A percentile compares a stretch with the other conserved stretches of the same genome.
These are phyloP conservation scores for Bujurquina vittata DNA, from an alignment of 2,113 vertebrate species.

Conservation along the genomic window DNA sequence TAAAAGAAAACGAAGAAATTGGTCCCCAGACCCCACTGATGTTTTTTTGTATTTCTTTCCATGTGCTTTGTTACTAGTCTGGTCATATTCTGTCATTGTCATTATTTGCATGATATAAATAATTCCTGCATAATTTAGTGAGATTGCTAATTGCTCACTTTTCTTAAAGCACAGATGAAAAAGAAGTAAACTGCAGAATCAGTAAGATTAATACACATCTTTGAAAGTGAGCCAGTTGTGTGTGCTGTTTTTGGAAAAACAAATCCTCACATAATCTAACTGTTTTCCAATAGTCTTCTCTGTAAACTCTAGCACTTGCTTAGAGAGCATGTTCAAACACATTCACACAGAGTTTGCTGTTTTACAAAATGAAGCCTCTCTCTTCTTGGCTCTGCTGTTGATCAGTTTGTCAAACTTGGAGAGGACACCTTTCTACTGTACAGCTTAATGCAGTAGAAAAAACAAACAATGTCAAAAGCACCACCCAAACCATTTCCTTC, in stretches of 20 bases:
- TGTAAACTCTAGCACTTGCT: background rate
- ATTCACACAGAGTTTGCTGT: background rate
- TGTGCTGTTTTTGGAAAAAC: background rate
- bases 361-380: background rate
- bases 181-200: background rate
- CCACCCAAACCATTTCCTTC: background rate
- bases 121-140: background rate
- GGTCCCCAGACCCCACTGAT: background rate
- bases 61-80: background rate
- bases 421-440: background rate
- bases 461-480: background rate
- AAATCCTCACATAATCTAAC: background rate
- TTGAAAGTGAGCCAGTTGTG: background rate
- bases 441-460: constrained; percentile 2
- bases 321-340: background rate
- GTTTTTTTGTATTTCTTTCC: background rate
- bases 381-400: background rate
- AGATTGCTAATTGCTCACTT: background rate
- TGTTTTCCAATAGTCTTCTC: background rate
- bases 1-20: background rate
- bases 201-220: background rate
- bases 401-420: background rate
- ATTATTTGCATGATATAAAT: background rate
- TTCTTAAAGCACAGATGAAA: background rate
- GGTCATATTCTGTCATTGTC: background rate